phyloP scores from a whole-genome alignment of 2,113 vertebrate genomes.

The Stegostoma tigrinum region DNA sequence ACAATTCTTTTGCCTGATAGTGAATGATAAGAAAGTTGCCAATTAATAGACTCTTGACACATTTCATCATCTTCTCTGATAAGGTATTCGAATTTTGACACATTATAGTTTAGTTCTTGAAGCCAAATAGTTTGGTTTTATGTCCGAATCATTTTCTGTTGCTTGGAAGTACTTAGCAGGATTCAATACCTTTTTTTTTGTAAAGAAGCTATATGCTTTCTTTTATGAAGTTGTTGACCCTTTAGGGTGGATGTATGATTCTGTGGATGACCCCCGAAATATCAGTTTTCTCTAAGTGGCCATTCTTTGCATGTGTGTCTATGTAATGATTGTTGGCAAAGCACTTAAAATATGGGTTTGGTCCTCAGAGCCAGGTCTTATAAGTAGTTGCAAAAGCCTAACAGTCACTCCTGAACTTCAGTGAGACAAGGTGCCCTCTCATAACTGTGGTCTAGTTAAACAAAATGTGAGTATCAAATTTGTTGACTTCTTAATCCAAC shows the following conservation, averaged over 20 bases:
- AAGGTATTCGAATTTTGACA: background rate
- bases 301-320: background rate
- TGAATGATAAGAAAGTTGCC: background rate
- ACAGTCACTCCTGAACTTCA: background rate
- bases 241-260: background rate
- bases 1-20: background rate
- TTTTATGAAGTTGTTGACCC: background rate
- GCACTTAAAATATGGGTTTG: background rate
- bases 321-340: background rate
- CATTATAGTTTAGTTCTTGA: background rate
- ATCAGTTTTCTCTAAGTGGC: constrained; percentile 46
- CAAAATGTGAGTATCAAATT: background rate
- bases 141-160: background rate
- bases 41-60: background rate
- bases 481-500: background rate
- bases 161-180: background rate
- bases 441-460: background rate
- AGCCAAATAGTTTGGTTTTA: background rate
- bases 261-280: constrained; percentile 14
- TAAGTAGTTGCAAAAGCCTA: background rate
- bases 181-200: background rate
- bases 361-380: background rate
- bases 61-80: background rate
- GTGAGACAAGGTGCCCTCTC: background rate
- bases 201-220: background rate